phyloP scores from a whole-genome alignment of 2,888 invertebrate species.

The Trypoxylon attenuatum region DNA sequence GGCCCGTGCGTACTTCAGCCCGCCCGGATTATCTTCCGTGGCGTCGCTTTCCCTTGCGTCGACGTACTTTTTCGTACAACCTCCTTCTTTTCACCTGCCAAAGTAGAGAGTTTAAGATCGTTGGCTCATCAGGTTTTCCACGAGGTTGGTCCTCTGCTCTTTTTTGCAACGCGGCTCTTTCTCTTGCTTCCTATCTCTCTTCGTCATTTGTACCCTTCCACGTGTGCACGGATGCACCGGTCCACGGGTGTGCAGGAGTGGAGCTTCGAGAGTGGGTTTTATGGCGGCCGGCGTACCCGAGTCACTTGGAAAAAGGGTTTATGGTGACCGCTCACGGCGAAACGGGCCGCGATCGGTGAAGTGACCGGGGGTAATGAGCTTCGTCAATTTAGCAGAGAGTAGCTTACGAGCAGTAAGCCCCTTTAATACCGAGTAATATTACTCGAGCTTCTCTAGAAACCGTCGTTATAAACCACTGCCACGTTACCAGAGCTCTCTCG shows the following conservation, averaged over 20 bases:
- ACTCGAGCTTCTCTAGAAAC: neutral
- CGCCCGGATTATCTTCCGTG: neutral
- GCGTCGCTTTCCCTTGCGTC: too few species aligned
- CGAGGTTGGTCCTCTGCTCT: constrained; percentile 24
- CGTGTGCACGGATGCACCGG: too few species aligned
- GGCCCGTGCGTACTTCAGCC: neutral
- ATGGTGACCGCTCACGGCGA: neutral
- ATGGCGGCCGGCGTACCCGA: constrained; percentile 1
- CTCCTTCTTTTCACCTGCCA: too few species aligned
- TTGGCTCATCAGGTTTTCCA: constrained; percentile 34
- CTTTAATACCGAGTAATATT: constrained; percentile 33
- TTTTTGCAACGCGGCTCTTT: neutral
- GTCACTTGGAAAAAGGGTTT: constrained; percentile 11
- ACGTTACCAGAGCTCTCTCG: too few species aligned
- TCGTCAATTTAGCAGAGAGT: constrained; percentile 27
- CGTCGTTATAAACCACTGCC: constrained; percentile 7
- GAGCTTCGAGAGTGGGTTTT: constrained; percentile 6
- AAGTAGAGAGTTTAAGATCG: constrained; percentile 31
- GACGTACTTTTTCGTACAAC: neutral
- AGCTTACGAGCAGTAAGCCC: constrained; percentile 24
- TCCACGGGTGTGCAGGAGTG: too few species aligned
- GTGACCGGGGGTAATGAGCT: constrained; percentile 27
- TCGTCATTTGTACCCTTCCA: too few species aligned
- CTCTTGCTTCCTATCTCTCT: too few species aligned
- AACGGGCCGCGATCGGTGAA: constrained; percentile 10